These are phyloP conservation scores for Speoplatyrhinus poulsoni DNA, from an alignment of 2,113 vertebrate genomes.

Conservation along the genomic window DNA sequence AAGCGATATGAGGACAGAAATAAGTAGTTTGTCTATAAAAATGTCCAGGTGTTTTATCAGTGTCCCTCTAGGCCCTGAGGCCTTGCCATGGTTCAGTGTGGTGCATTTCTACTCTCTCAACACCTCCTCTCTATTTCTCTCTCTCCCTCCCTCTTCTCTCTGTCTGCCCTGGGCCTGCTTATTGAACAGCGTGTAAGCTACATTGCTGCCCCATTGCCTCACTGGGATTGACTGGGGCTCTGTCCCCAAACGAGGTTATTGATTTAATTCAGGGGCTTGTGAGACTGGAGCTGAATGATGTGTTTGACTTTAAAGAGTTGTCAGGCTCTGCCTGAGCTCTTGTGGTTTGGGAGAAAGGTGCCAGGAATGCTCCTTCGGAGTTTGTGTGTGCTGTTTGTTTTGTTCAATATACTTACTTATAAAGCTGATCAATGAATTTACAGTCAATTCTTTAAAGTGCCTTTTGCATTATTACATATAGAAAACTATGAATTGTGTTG, in stretches of 20 bases:
- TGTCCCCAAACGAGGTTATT: conserved; percentile 65
- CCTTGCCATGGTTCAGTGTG: conserved; percentile 70
- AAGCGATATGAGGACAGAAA: conserved; percentile 77
- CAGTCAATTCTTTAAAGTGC: too few species aligned
- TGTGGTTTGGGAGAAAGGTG: conserved; percentile 39
- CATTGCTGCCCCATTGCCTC: conserved; percentile 42
- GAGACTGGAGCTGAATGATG: conserved; percentile 67
- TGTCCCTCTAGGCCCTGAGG: conserved; percentile 72
- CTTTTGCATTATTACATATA: too few species aligned
- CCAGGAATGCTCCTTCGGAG: conserved; percentile 37
- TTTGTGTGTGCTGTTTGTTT: conserved; percentile 8
- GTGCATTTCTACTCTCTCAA: conserved; percentile 46
- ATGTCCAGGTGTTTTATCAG: conserved; percentile 82
- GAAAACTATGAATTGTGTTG: too few species aligned
- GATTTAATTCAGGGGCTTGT: conserved; percentile 69
- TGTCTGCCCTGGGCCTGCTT: conserved; percentile 61
- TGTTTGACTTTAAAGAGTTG: conserved; percentile 61
- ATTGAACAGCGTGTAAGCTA: conserved; percentile 45
- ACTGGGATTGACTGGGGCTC: conserved; percentile 61
- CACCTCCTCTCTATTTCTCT: conserved; percentile 11
- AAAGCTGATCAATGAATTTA: too few species aligned
- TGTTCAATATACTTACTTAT: conserved; percentile 21
- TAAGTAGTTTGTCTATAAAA: conserved; percentile 85
- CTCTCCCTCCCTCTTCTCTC: conserved; percentile 26
- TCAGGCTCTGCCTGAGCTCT: conserved; percentile 38